A percentile compares a stretch with the other conserved stretches of the same genome.
These are phyloP conservation scores for Cherax quadricarinatus DNA, from an alignment of 1,140 invertebrate species.

Conservation along the genomic window DNA sequence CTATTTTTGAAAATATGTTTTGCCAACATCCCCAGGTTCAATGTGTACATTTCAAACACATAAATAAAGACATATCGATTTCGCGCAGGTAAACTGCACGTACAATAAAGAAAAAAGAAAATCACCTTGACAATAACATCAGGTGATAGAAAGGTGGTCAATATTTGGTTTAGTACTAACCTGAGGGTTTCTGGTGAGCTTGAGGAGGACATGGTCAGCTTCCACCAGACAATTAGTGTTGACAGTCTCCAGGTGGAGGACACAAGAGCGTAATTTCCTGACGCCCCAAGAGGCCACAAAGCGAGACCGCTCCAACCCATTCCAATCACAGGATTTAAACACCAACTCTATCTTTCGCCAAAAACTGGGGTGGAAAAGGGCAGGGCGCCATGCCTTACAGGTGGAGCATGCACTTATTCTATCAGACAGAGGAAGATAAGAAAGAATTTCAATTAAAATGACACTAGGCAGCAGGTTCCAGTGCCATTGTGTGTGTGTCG, in stretches of 20 bases:
- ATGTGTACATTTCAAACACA: too few species aligned
- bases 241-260: conserved; percentile 77
- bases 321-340: conserved; percentile 76
- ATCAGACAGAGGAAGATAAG: conserved; percentile 80
- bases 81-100: too few species aligned
- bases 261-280: conserved; percentile 77
- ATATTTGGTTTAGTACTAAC: conserved; percentile 70
- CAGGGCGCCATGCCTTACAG: conserved; percentile 82
- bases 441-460: conserved; percentile 82
- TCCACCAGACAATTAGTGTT: conserved; percentile 76
- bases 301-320: conserved; percentile 76
- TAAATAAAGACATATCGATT: too few species aligned
- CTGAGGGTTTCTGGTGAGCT: conserved; percentile 75
- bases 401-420: conserved; percentile 81
- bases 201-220: conserved; percentile 74
- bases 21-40: too few species aligned
- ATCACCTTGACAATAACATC: too few species aligned
- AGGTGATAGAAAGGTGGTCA: too few species aligned
- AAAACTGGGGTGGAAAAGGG: conserved; percentile 81
- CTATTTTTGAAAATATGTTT: too few species aligned
- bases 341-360: conserved; percentile 79
- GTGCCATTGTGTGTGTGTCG: conserved; percentile 75
- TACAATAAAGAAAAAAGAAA: too few species aligned
- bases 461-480: conserved; percentile 82
- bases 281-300: conserved; percentile 77